A percentile compares a stretch with the other conserved stretches of the same genome.
These are phyloP conservation scores for Ptilodon capucinus DNA, from an alignment of 2,888 invertebrate species.

Conservation along the genomic window DNA sequence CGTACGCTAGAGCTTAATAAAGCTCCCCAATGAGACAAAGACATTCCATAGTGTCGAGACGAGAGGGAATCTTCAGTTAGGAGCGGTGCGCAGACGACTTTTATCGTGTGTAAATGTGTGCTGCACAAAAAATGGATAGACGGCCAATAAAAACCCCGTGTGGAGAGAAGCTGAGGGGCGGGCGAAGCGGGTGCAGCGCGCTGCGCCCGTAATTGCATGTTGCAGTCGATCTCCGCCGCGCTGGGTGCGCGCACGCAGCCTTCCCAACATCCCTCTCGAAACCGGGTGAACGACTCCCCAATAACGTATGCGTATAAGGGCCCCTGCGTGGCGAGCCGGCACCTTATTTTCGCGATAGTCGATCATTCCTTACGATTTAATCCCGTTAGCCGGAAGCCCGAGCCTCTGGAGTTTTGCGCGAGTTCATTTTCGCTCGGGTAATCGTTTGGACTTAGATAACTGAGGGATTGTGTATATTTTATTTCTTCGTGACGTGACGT, in stretches of 20 bases:
- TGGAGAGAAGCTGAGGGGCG: conserved; percentile 77
- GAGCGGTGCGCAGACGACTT: conserved; percentile 72
- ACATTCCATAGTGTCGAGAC: conserved; percentile 68
- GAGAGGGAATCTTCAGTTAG: conserved; percentile 69
- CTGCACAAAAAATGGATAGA: conserved; percentile 75
- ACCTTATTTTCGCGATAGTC: conserved; percentile 45
- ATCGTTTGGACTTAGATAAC: conserved; percentile 30
- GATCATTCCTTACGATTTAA: conserved; percentile 39
- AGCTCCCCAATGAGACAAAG: conserved; percentile 59
- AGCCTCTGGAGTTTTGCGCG: conserved; percentile 55
- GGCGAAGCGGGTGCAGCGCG: conserved; percentile 71
- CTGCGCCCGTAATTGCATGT: conserved; percentile 62
- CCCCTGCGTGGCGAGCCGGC: conserved; percentile 34
- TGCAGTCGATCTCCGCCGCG: conserved; percentile 75
- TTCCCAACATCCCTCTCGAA: conserved; percentile 40
- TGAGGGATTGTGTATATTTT: conserved; percentile 39
- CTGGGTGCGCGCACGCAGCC: conserved; percentile 79
- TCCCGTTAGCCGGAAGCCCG: conserved; percentile 61
- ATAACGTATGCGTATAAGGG: conserved; percentile 50
- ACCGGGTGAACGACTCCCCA: conserved; percentile 38
- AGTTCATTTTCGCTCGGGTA: conserved; percentile 52
- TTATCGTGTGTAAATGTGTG: conserved; percentile 74
- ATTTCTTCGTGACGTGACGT: conserved; percentile 20
- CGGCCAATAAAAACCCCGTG: conserved; percentile 78
- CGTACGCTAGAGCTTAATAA: conserved; percentile 43